Conservation (phyloP, 2,113 vertebrate genomes). For the Orycteropus afer region DNA sequence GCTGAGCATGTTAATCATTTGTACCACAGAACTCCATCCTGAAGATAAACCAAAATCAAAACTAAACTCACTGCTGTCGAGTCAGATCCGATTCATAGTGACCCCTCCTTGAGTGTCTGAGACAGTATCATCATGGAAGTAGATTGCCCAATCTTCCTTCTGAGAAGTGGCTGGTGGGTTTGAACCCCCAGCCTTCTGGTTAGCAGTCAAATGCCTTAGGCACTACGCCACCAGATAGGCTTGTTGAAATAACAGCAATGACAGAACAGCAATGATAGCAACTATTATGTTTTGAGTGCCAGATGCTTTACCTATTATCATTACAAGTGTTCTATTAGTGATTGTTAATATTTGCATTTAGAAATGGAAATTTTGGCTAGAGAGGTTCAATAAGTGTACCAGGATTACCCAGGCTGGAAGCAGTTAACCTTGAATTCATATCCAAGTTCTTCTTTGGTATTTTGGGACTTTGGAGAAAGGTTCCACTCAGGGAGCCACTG, state of each 20-base stretch:
- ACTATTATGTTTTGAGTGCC: no score
- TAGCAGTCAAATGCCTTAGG: no score
- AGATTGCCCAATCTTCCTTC: no score
- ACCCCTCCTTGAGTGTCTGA: no score
- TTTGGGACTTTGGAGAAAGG: neutral
- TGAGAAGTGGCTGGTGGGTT: no score
- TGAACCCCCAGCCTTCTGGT: no score
- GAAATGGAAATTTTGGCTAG: neutral
- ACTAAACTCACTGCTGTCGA: no score
- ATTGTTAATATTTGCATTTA: neutral
- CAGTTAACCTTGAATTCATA: neutral
- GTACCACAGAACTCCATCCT: neutral
- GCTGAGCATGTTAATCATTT: neutral
- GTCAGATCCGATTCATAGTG: no score
- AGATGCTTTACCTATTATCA: accelerated
- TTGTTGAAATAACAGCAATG: neutral
- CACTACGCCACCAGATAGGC: no score
- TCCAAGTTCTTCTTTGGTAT: neutral
- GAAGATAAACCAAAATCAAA: no score
- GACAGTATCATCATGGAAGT: no score
- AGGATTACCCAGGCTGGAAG: neutral
- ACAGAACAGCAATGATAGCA: neutral
- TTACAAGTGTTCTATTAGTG: neutral
- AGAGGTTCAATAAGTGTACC: neutral
- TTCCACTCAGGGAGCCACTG: neutral